phyloP scores from a whole-genome alignment of 1,140 invertebrate genomes.

The Bombus waltoni region DNA sequence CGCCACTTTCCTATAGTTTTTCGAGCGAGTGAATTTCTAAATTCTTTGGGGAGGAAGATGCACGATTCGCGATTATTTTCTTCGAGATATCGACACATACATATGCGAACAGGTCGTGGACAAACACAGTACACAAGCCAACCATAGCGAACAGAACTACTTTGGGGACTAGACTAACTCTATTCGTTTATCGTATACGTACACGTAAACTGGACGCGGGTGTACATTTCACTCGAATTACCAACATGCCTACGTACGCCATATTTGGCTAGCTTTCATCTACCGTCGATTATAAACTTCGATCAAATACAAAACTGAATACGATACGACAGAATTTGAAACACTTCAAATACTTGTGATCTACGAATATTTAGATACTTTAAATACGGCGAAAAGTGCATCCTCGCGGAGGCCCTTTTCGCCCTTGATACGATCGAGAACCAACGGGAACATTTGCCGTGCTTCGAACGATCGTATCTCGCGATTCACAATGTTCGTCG shows the following conservation, averaged over 20 bases:
- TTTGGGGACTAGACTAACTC: not conserved
- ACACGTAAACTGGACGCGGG: not conserved
- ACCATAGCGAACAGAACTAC: slow-evolving; percentile 34
- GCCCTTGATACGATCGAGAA: not conserved
- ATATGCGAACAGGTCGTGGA: slow-evolving; percentile 56
- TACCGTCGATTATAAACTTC: slow-evolving; percentile 6
- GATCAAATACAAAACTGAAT: slow-evolving; percentile 1
- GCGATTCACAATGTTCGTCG: not conserved
- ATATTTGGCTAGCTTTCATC: slow-evolving; percentile 19
- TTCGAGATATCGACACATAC: slow-evolving; percentile 12
- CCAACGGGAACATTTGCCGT: not conserved
- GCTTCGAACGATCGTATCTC: not conserved
- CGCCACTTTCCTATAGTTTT: accelerated
- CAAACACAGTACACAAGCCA: slow-evolving; percentile 45
- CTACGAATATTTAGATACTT: slow-evolving; percentile 10
- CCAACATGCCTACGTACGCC: slow-evolving; percentile 35
- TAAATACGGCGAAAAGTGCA: not conserved
- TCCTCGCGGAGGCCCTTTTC: not conserved
- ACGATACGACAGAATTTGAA: not conserved
- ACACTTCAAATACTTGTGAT: not conserved
- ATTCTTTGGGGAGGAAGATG: slow-evolving; percentile 19
- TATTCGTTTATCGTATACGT: slow-evolving; percentile 7
- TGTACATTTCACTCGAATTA: slow-evolving; percentile 5
- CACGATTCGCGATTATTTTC: slow-evolving; percentile 24
- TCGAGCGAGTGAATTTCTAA: too few species aligned